A percentile compares a stretch with the other conserved stretches of the same genome.
These are phyloP conservation scores for Desoria tigrina DNA, from an alignment of 2,888 invertebrate species.

Conservation along the genomic window DNA sequence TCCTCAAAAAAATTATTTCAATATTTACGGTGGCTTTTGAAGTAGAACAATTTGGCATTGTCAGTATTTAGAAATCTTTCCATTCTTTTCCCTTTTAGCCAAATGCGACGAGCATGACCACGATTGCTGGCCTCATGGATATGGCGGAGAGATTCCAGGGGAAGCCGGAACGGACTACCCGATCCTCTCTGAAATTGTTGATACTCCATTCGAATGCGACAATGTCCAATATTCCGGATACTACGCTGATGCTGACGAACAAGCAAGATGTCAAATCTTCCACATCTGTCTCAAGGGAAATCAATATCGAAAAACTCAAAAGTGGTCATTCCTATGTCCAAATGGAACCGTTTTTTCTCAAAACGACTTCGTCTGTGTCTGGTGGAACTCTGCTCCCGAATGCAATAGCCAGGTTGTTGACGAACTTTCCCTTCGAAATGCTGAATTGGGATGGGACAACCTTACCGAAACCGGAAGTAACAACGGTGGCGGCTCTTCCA, in stretches of 20 bases:
- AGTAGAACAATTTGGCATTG: background rate
- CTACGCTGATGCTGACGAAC: conserved; percentile 50
- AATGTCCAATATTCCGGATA: conserved; percentile 50
- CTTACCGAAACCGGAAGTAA: conserved; percentile 20
- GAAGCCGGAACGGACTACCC: conserved; percentile 52
- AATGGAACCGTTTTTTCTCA: conserved; percentile 48
- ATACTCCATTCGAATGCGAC: conserved; percentile 48
- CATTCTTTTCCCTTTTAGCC: background rate
- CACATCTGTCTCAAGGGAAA: conserved; percentile 49
- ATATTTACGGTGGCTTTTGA: background rate
- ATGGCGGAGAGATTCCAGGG: conserved; percentile 48
- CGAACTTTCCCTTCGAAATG: conserved; percentile 43
- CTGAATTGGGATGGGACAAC: conserved; percentile 51
- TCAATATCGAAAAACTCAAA: conserved; percentile 38
- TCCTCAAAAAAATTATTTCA: too few species aligned
- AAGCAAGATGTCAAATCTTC: conserved; percentile 50
- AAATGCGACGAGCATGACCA: conserved; percentile 34
- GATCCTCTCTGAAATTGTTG: conserved; percentile 42
- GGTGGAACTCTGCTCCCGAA: conserved; percentile 50
- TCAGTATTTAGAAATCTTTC: background rate
- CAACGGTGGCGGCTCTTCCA: background rate
- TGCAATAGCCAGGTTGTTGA: conserved; percentile 37
- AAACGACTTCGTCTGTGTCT: conserved; percentile 50
- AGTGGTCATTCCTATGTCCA: conserved; percentile 52
- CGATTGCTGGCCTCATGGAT: conserved; percentile 48